phyloP scores from a whole-genome alignment of 2,797 vertebrate species.

The Argyrosomus regius region DNA sequence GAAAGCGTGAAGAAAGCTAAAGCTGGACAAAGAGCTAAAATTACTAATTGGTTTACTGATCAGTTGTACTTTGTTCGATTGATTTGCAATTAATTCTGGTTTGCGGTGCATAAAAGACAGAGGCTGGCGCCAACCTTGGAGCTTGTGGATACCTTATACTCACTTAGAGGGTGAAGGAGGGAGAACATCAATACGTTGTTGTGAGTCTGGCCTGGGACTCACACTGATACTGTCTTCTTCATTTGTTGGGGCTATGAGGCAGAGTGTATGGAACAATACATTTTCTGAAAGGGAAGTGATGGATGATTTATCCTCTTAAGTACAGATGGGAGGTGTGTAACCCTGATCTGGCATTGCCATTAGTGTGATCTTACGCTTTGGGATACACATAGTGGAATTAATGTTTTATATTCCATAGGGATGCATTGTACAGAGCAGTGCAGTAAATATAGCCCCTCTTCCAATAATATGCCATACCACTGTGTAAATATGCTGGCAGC shows the following conservation, averaged over 20 bases:
- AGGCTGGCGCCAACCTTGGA: constrained; percentile 97
- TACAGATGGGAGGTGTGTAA: constrained; percentile 73
- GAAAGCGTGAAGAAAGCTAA: constrained; percentile 85
- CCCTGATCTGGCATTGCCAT: constrained; percentile 67
- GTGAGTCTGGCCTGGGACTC: constrained; percentile 84
- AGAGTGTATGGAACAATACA: constrained; percentile 70
- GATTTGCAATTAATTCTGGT: constrained; percentile 99
- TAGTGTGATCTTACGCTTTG: constrained; percentile 70
- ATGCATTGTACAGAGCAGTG: constrained; percentile 62
- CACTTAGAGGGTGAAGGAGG: constrained; percentile 86
- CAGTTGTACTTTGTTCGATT: constrained; percentile 99
- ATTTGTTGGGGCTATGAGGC: constrained; percentile 77
- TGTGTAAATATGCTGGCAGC: constrained; percentile 41
- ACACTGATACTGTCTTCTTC: constrained; percentile 83
- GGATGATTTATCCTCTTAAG: constrained; percentile 74
- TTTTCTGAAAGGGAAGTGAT: constrained; percentile 75
- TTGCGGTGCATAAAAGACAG: constrained; percentile 93
- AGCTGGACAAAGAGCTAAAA: constrained; percentile 94
- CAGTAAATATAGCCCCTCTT: constrained; percentile 66
- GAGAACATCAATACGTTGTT: constrained; percentile 89
- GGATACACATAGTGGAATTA: constrained; percentile 57
- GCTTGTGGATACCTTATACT: constrained; percentile 94
- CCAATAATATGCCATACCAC: constrained; percentile 53
- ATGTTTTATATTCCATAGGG: constrained; percentile 61
- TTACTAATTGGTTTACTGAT: constrained; percentile 99